These are phyloP conservation scores for Dicrurus megarhynchus DNA, from an alignment of 2,113 vertebrate species.

Conservation along the genomic window DNA sequence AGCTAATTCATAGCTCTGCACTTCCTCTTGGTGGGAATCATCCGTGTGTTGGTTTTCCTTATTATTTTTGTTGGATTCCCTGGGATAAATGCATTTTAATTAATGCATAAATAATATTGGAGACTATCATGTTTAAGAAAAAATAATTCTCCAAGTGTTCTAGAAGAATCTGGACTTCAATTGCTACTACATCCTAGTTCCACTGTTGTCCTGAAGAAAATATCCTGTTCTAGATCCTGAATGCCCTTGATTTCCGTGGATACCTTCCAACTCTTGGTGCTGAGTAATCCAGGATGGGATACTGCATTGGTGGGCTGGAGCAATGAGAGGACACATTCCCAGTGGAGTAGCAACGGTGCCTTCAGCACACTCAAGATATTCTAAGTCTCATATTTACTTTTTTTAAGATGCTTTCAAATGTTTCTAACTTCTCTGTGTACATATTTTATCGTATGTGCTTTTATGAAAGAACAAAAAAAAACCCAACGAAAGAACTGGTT, in stretches of 20 bases:
- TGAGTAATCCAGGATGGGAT: not conserved
- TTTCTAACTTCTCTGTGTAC: slow-evolving; percentile 58
- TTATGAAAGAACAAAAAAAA: slow-evolving; percentile 17
- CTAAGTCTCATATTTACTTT: slow-evolving; percentile 8
- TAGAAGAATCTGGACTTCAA: not conserved
- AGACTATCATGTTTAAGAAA: not conserved
- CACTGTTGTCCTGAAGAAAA: not conserved
- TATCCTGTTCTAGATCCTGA: not conserved
- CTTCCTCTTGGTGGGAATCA: not conserved
- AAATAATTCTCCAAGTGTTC: not conserved
- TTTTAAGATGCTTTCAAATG: slow-evolving; percentile 37
- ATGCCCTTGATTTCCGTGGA: not conserved
- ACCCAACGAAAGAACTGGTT: not conserved
- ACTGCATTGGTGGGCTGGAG: not conserved
- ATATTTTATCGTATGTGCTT: slow-evolving; percentile 54
- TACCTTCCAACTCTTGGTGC: not conserved
- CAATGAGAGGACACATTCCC: slow-evolving; percentile 40
- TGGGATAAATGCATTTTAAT: not conserved
- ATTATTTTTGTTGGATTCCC: not conserved
- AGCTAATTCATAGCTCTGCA: not conserved
- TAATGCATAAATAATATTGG: not conserved
- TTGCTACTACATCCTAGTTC: not conserved
- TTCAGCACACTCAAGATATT: slow-evolving; percentile 34
- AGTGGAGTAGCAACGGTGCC: slow-evolving; percentile 16
- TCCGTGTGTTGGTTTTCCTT: not conserved